Evolutionary conservation across 2,888 invertebrate genomes (phyloP).

Genomic region (Amblyteles armatorius): DNA sequence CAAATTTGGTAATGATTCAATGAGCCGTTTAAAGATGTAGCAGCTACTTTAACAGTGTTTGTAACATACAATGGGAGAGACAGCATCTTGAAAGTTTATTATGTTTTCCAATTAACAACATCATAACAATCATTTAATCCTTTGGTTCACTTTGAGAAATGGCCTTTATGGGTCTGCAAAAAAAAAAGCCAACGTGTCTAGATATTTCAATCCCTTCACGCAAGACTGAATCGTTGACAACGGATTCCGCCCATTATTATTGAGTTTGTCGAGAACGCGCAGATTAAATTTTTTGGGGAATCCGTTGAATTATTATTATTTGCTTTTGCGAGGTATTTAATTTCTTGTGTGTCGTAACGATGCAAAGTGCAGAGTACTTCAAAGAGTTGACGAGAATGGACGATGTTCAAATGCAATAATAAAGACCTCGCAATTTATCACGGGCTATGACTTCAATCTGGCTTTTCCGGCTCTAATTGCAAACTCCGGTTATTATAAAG

Average conservation of each 20-base stretch:
- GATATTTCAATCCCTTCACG: background rate
- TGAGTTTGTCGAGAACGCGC: no score
- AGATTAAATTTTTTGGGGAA: background rate
- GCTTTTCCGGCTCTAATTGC: background rate
- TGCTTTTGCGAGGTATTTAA: background rate
- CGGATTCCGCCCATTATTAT: no score
- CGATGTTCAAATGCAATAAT: background rate
- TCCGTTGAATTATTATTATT: background rate
- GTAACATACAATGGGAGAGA: no score
- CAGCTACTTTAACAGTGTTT: no score
- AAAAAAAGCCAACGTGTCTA: background rate
- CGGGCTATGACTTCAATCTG: background rate
- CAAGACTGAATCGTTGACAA: no score
- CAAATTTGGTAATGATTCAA: no score
- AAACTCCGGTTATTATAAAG: constrained; percentile 31
- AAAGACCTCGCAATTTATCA: constrained; percentile 7
- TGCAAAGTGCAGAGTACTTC: background rate
- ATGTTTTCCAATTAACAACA: no score
- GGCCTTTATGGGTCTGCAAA: no score
- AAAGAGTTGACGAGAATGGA: background rate
- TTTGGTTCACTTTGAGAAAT: no score
- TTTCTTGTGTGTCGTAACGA: background rate
- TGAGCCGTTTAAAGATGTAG: no score
- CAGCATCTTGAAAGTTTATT: no score
- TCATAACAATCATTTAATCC: no score